Percentiles rank a stretch among this genome's conserved stretches.
These are phyloP conservation scores for Rhodophaea formosa DNA, from an alignment of 2,888 invertebrate species.

Conservation along the genomic window DNA sequence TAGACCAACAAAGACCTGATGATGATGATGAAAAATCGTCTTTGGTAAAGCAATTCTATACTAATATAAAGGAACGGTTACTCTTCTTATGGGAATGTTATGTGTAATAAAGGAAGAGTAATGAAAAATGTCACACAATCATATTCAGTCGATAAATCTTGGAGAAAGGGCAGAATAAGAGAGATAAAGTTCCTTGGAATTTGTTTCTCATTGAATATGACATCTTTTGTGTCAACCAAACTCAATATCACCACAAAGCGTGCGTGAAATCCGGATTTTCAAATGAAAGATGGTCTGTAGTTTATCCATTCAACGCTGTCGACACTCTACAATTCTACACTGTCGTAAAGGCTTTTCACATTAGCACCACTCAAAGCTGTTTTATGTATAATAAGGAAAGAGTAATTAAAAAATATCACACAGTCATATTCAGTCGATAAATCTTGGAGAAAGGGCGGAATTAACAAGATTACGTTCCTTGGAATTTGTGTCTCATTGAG, in stretches of 20 bases:
- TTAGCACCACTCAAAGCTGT: too few relatives aligned
- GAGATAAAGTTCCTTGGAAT: neutral
- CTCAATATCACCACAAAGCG: neutral
- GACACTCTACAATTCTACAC: too few relatives aligned
- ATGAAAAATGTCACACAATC: neutral
- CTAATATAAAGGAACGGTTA: too few relatives aligned
- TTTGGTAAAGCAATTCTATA: too few relatives aligned
- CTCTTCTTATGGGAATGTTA: too few relatives aligned
- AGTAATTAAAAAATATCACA: neutral
- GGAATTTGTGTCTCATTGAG: conserved; percentile 2
- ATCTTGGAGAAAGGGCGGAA: neutral
- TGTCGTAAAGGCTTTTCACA: too few relatives aligned
- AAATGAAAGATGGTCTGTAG: too few relatives aligned
- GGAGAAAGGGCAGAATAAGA: neutral
- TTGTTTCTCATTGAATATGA: conserved; percentile 2
- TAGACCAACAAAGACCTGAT: too few relatives aligned
- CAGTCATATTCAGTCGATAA: neutral
- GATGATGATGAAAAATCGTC: too few relatives aligned
- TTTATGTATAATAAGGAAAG: too few relatives aligned
- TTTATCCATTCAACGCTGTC: too few relatives aligned
- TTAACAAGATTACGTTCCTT: neutral
- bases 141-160: neutral
- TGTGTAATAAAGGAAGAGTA: too few relatives aligned
- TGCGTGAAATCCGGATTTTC: neutral
- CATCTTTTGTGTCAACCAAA: neutral